Conservation (phyloP, 2,113 vertebrate genomes). For the Coregonus clupeaformis region DNA sequence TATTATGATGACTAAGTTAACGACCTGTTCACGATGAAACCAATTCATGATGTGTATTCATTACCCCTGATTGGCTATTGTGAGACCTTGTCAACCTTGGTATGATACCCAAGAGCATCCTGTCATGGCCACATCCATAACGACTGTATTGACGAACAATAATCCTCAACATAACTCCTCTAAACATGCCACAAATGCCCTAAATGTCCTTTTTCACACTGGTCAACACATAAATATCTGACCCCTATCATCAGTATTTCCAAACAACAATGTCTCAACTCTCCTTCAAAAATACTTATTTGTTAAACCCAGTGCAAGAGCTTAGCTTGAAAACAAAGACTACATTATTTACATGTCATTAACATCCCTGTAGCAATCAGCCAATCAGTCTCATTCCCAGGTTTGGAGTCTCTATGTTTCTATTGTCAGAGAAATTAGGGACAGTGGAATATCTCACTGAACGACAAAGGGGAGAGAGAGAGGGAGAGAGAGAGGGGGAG, state of each 20-base stretch:
- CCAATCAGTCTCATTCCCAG: neutral
- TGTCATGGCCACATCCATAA: conserved; percentile 65
- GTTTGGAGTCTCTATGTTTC: conserved; percentile 47
- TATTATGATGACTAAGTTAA: no score
- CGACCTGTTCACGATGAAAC: no score
- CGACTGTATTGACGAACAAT: conserved; percentile 64
- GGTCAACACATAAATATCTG: conserved; percentile 66
- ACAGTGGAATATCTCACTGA: conserved; percentile 70
- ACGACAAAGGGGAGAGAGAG: no score
- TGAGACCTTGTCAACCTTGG: conserved; percentile 67
- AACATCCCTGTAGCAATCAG: neutral
- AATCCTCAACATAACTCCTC: conserved; percentile 70
- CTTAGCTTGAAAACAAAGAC: neutral
- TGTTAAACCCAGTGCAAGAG: conserved; percentile 8
- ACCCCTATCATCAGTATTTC: conserved; percentile 64
- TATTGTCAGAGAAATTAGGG: conserved; percentile 70
- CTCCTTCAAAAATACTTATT: conserved; percentile 54
- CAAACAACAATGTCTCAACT: conserved; percentile 46
- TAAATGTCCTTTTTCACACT: no score
- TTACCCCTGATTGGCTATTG: no score
- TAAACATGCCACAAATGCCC: conserved; percentile 53
- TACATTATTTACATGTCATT: neutral
- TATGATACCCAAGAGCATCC: conserved; percentile 60
- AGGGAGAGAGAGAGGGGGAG: no score
- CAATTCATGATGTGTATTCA: no score